These are phyloP conservation scores for Nylanderia fulva DNA, from an alignment of 1,140 invertebrate species.

Conservation along the genomic window DNA sequence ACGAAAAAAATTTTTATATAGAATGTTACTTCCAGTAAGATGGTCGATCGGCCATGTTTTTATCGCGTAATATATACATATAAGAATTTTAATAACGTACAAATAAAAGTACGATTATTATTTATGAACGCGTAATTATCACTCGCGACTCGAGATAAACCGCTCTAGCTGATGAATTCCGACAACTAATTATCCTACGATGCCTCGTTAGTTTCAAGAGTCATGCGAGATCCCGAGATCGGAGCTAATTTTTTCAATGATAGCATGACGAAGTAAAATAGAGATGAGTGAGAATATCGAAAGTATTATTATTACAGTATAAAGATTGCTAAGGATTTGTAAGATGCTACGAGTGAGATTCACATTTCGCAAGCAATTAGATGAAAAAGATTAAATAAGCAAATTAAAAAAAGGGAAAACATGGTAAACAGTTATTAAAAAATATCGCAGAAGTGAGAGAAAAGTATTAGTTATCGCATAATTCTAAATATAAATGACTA, in stretches of 20 bases:
- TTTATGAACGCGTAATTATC: conserved; percentile 27
- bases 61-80: background rate
- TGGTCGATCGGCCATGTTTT: background rate
- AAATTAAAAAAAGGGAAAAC: background rate
- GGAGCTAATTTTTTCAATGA: conserved; percentile 1
- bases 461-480: background rate
- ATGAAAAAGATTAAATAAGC: background rate
- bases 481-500: background rate
- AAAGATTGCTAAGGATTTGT: conserved; percentile 26
- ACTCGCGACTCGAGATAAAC: conserved; percentile 17
- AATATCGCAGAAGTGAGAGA: background rate
- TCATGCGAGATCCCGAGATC: conserved; percentile 31
- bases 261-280: conserved; percentile 33
- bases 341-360: conserved; percentile 3
- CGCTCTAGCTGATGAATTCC: conserved; percentile 33
- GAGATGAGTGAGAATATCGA: background rate
- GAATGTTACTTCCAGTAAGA: conserved; percentile 27
- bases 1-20: background rate
- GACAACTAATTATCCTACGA: conserved; percentile 45
- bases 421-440: background rate
- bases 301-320: conserved; percentile 21
- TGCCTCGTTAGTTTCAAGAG: conserved; percentile 53
- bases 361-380: background rate
- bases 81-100: conserved; percentile 47
- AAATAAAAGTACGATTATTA: conserved; percentile 53